Base-by-base conservation (phyloP, 2,797 vertebrate genomes). In the Diplodus sargus region DNA sequence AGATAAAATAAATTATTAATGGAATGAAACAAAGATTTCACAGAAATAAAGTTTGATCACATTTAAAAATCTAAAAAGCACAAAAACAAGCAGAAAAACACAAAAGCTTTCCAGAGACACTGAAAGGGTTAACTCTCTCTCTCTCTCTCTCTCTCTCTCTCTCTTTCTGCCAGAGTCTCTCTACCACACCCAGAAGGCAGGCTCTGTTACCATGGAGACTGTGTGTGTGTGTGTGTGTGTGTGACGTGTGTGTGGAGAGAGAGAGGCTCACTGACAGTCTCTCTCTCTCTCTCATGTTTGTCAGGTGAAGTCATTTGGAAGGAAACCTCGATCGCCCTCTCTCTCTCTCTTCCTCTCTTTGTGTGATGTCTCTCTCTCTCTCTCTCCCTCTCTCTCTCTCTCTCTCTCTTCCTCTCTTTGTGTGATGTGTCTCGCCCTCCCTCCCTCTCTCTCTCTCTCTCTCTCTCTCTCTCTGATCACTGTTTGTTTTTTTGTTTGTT, bases 251-350 rank as follows among this genome's bases (percentile, higher is more conserved):
- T 28, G 28, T 4, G 4, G 61, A 30, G 39, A 17, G 60, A 58
- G 76, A 30, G 47, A 28, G 43, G 34, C 9, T 34, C 34, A 10
- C 28, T 58, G 22, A 15, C 0, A 4, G 15, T 54, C 48, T 43
- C 58, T 28, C 51, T 69, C 51, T 69, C 68, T 74, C 51, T 0
- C n/a, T 63, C 70, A 17, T 88, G 78, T 78, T 85, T 88, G 81
- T 45, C 58, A 59, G 28, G 70, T 90, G 85, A 88, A 81, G 89
- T 91, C 86, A 91, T 89, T 47, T 78, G 70, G 79, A 86, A 86
- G 83, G 74, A 77, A 78, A 51, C 39, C 53, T 39, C 43, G 1
- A n/a, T 57, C 58, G 20, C 51, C 3, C 56, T 30, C 30, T 7
- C 30, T 34, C 30, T 6, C 30, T 34, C 30, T 34, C 5, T 34